Conservation (phyloP, 2,797 vertebrate genomes). For the Gephyroberyx darwinii region DNA sequence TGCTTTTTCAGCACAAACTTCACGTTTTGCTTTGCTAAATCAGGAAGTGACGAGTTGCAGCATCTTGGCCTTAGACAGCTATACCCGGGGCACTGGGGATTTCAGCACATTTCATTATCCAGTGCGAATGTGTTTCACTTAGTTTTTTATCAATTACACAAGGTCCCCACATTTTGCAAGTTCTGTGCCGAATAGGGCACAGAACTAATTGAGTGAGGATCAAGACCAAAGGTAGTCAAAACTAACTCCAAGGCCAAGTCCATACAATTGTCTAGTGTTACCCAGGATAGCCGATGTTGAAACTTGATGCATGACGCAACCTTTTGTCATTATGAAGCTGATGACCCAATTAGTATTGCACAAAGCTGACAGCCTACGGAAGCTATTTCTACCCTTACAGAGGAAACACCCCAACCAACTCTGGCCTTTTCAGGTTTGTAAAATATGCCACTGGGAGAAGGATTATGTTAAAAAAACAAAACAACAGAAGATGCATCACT, state of each 20-base stretch:
- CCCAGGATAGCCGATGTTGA: slow-evolving; percentile 52
- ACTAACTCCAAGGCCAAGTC: slow-evolving; percentile 24
- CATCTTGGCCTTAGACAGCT: neutral
- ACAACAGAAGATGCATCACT: slow-evolving; percentile 57
- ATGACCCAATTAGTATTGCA: slow-evolving; percentile 45
- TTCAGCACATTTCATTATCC: slow-evolving; percentile 23
- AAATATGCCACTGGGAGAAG: slow-evolving; percentile 35
- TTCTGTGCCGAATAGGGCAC: too few species aligned
- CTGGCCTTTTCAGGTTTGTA: slow-evolving; percentile 60
- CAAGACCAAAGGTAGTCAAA: slow-evolving; percentile 45
- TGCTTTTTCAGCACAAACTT: too few species aligned
- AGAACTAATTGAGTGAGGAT: too few species aligned
- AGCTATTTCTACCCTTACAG: slow-evolving; percentile 56
- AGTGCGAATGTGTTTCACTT: slow-evolving; percentile 9
- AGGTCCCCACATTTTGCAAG: slow-evolving; percentile 16
- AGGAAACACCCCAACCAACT: slow-evolving; percentile 56
- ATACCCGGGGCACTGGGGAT: slow-evolving; percentile 6
- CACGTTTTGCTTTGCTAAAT: too few species aligned
- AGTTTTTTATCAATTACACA: slow-evolving; percentile 44
- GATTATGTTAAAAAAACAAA: slow-evolving; percentile 14
- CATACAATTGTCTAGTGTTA: slow-evolving; percentile 61
- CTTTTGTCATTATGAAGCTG: slow-evolving; percentile 59
- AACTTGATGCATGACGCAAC: slow-evolving; percentile 67
- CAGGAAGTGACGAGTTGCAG: neutral
- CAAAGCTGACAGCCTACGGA: too few species aligned